phyloP scores from a whole-genome alignment of 2,797 vertebrate genomes.

The Aphelocoma californica region DNA sequence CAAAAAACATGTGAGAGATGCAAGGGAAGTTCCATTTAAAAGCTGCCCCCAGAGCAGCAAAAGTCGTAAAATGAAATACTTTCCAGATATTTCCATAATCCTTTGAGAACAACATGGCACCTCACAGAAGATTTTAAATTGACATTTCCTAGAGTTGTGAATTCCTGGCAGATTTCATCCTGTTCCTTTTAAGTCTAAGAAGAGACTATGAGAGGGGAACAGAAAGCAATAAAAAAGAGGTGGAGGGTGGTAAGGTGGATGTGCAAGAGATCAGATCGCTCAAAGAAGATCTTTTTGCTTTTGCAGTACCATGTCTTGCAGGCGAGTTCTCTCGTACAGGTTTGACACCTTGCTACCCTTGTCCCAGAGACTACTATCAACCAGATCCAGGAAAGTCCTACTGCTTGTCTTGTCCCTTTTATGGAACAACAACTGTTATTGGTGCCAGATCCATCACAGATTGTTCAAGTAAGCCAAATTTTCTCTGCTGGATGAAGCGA shows the following conservation, averaged over 20 bases:
- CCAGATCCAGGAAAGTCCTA: conserved; percentile 91
- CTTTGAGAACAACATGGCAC: background rate
- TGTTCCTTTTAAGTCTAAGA: background rate
- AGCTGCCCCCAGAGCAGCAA: background rate
- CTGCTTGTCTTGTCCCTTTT: conserved; percentile 95
- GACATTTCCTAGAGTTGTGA: background rate
- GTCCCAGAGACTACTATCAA: conserved; percentile 96
- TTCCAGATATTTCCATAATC: background rate
- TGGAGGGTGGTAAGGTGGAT: background rate
- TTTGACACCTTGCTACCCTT: conserved; percentile 90
- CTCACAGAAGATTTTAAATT: background rate
- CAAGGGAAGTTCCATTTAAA: background rate
- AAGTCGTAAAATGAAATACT: background rate
- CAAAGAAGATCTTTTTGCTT: background rate
- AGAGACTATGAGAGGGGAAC: background rate
- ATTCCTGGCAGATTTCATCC: background rate
- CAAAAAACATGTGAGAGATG: background rate
- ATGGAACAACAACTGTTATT: conserved; percentile 88
- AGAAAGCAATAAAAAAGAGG: background rate
- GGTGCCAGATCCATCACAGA: conserved; percentile 91
- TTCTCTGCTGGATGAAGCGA: background rate
- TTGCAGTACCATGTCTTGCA: conserved; percentile 87
- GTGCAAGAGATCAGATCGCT: background rate
- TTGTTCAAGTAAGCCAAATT: conserved; percentile 89
- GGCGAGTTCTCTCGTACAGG: conserved; percentile 96